Base-by-base conservation (phyloP, 1,140 invertebrate genomes). In the Neomicropteryx cornuta region DNA sequence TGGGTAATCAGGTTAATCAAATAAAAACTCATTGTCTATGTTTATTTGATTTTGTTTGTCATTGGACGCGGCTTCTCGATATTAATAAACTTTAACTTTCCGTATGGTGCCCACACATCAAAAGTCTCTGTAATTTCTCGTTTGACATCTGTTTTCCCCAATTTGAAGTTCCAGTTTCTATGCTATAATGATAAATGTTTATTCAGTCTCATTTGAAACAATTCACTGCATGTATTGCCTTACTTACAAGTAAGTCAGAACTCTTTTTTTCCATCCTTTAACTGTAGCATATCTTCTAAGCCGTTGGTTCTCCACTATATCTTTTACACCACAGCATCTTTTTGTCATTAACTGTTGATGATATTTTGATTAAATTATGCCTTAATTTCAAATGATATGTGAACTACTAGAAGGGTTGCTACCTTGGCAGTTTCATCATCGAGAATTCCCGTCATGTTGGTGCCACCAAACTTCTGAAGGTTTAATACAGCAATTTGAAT, bases 401-500 rank as follows among this genome's bases (percentile, higher is more conserved):
- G 22, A 27, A 8, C 13, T 8, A 8, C 8, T 17, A 8, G 18
- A n/a, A 40, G n/a, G 29, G 14, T 48, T 14, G 57, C 56, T 58
- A 76, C 71, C 48, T 72, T 56, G 33, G 72, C 53, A 2, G 81
- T 84, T 8, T 56, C 63, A 21, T 63, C 56, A 51, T 83, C 76
- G 8, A 82, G 44, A 5, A 60, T 50, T 14, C 81, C 81, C 2
- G 79, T 81, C 50, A 72, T 60, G 10, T 68, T 56, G 11, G 83
- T 61, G n/a, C 64, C 75, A 14, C 78, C 79, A 58, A 75, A 83
- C 44, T 56, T 71, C 58, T 83, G 81, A 53, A 82, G 61, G 37
- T 65, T 69, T 48, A 67, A 71, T 8, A 83, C 63, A 0, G 73
- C 74, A n/a, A 72, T 66, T 2, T 64, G 49, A 8, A 36, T 69